Evolutionary conservation across 2,888 invertebrate genomes (phyloP), one percentile per base, ranked within the genome.

Genomic region (Campoletis raptor): DNA sequence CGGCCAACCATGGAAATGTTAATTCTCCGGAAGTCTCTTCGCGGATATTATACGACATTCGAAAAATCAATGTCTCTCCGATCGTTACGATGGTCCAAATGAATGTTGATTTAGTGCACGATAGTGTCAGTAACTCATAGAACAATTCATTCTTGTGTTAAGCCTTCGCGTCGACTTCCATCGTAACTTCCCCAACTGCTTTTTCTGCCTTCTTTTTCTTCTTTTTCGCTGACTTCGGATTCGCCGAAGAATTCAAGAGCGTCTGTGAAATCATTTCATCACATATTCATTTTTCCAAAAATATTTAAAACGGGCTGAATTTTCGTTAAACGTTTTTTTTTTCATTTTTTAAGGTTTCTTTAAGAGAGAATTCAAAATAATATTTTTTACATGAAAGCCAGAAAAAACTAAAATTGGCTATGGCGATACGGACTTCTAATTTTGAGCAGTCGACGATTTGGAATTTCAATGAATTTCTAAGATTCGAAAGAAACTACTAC

Each of bases 171-270:
- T 96, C 96, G 36, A 95, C 95, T 94, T 96, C 96, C 95, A 96
- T 95, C n/a, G 95, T 94, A 89, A 93, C 92, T 88, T 95, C 95
- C 81, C 93, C 93, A 89, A 95, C 95, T 78, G 95, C 95, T 88
- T 96, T 96, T 89, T 96, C 96, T 88, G 97, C 96, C 96, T 97
- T 97, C 97, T 98, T 98, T 96, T 98, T 98, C 96, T 98, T 98
- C 96, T 97, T 97, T 95, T 98, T 98, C 91, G 97, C 97, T 37
- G 97, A 95, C 94, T 98, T 98, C 72, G 97, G 96, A 89, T 96
- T 96, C 87, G 97, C 97, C 21, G 97, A 97, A 86, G 97, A 96
- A 93, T 96, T 96, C 91, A 98, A 95, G 87, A 98, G 95, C 86
- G 96, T 95, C 97, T 97, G 95, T 2, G 94, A 30, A 57, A 78